Base-by-base conservation (phyloP, 2,797 vertebrate genomes). In the Avahi laniger region DNA sequence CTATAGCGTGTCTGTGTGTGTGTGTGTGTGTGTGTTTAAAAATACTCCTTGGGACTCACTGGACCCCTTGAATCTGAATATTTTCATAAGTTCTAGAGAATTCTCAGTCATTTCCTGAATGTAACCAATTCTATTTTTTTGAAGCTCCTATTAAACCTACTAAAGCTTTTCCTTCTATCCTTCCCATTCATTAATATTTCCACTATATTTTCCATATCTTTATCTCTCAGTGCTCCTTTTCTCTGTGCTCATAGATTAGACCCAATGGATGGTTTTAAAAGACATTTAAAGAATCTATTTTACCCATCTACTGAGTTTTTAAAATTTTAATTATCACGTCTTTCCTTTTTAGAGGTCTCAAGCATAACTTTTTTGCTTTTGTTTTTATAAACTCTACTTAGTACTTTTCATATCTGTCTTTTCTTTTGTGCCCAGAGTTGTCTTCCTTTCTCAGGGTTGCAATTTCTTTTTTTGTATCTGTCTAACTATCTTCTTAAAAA, bases 71-170 rank as follows among this genome's bases (percentile, higher is more conserved):
- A 79, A 50, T 67, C 33, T 65, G 15, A 67, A 79, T 59, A 43
- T 38, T 87, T 76, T 43, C 20, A 5, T 59, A 87, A 63, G 2
- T 50, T 61, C 50, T 26, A 78, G 52, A 61, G 87, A 91, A 76
- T 87, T 82, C 59, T 63, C 50, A 67, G 41, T 87, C 52, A 91
- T 82, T 59, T 96, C 76, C 46, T 84, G 15, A 82, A 75, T 79
- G 18, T 54, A 79, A 43, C 9, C 61, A 67, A 20, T 73, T 72
- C 20, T 82, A 26, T 52, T 33, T 50, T 83, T 48, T 26, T 46
- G 2, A 17, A 69, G 24, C 22, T n/a, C 26, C 26, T 72, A 33
- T 54, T 82, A 43, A 87, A 50, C 7, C 33, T 59, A n/a, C 35
- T 67, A 57, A 67, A 89, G 30, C 14, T 69, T 81, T 33, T 54